These are phyloP conservation scores for Dicycla oo DNA, from an alignment of 2,888 invertebrate species.

Conservation along the genomic window DNA sequence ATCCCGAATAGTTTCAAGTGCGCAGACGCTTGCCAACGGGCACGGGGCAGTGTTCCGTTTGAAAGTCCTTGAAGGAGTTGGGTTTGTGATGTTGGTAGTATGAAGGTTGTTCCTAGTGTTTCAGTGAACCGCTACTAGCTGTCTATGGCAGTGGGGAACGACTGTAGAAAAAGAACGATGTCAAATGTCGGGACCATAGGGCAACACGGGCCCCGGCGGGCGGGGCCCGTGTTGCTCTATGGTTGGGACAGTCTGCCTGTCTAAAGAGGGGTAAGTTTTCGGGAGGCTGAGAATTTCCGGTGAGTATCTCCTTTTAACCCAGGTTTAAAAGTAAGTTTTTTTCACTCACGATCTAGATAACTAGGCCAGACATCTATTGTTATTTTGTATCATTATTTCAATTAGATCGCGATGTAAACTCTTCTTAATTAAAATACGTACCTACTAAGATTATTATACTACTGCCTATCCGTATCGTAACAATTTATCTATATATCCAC, in stretches of 20 bases:
- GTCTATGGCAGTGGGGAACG: too few relatives aligned
- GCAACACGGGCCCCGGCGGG: too few relatives aligned
- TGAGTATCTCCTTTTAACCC: background rate
- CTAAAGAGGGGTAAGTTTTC: too few relatives aligned
- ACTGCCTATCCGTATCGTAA: background rate
- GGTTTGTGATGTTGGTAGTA: background rate
- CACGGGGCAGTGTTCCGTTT: slow-evolving; percentile 24
- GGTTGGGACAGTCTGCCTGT: too few relatives aligned
- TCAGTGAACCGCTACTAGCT: background rate
- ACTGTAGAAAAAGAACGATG: too few relatives aligned
- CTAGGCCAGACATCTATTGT: background rate
- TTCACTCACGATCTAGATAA: background rate
- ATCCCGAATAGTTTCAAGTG: slow-evolving; percentile 62
- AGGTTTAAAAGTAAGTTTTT: too few relatives aligned
- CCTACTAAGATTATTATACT: too few relatives aligned
- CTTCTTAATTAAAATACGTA: background rate
- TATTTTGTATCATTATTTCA: background rate
- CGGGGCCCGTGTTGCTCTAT: too few relatives aligned
- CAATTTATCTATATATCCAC: background rate
- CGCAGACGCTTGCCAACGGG: slow-evolving; percentile 51
- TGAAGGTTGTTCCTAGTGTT: background rate
- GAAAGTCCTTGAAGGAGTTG: slow-evolving; percentile 30
- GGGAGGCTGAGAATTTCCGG: background rate
- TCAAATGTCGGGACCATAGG: too few relatives aligned
- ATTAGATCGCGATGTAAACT: background rate